Base-by-base conservation (phyloP, 2,888 invertebrate genomes). In the Leptopterna dolabrata region DNA sequence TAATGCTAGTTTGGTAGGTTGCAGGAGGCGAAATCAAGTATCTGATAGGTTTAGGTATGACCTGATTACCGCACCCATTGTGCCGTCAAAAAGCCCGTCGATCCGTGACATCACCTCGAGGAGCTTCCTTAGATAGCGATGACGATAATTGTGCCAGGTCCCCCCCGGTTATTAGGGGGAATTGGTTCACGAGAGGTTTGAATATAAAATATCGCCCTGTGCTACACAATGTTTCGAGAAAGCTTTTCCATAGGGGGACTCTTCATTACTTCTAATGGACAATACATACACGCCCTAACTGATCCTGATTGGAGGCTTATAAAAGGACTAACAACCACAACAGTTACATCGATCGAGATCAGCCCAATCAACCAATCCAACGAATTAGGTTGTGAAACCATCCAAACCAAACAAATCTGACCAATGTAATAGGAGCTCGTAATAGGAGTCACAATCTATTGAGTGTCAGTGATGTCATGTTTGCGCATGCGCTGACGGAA, bases 51-150 rank as follows among this genome's bases (percentile, higher is more conserved):
- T 6, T 7, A 27, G 27, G 63, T 14, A n/a, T 63, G 63, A 63
- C 63, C 63, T 24, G 63, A 63, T 63, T 63, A 36, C 63, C 63
- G 19, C 19, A 19, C 24, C 63, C 24, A 63, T 63, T 63, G 63
- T 63, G 73, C 36, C n/a, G 36, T 73, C 30, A 29, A 73, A 36
- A n/a, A 19, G 73, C 30, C 29, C 73, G 36, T 16, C 41, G 73
- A 73, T 73, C 73, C 73, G 73, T 73, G 19, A 41, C 73, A 41
- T 73, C 73, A 24, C 27, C 63, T 63, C 24, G 19, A 55, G 29
- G n/a, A 73, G 73, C 73, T 73, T 36, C 73, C 73, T 36, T 29
- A 73, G 36, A 73, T 73, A 73, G 73, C 14, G 30, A 73, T 71
- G 27, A 71, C 71, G 73, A 73, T 73, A 73, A 73, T 73, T 73